Conservation (phyloP, 2,113 vertebrate genomes). For the Salvelinus fontinalis region DNA sequence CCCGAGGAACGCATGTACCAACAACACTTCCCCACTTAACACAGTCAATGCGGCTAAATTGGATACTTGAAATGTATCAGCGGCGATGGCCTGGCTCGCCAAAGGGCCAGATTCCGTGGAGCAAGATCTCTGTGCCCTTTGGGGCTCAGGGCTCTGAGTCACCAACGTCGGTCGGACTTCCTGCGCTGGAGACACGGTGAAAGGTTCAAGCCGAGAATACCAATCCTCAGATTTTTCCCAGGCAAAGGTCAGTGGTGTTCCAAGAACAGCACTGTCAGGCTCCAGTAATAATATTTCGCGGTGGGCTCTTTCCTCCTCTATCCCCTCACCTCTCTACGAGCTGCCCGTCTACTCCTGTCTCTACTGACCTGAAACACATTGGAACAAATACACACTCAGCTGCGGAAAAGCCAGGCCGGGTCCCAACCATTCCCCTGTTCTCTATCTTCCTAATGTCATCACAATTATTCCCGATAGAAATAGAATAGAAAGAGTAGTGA, state of each 20-base stretch:
- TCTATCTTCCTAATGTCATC: background rate
- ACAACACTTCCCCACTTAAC: constrained; percentile 9
- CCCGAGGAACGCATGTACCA: constrained; percentile 9
- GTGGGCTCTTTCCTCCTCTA: constrained; percentile 1
- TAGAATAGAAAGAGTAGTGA: background rate
- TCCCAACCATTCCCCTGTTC: background rate
- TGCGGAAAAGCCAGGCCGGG: background rate
- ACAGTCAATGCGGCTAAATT: constrained; percentile 29
- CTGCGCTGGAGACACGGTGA: constrained; percentile 4
- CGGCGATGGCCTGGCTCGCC: background rate
- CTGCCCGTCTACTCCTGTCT: background rate
- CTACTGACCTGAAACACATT: constrained; percentile 10
- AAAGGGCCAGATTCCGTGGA: background rate
- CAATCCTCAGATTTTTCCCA: constrained; percentile 16
- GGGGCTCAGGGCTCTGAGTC: constrained; percentile 5
- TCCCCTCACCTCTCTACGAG: background rate
- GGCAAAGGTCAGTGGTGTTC: constrained; percentile 40
- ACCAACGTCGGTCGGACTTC: background rate
- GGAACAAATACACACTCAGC: background rate
- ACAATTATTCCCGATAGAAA: background rate
- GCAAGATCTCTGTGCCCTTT: constrained; percentile 7
- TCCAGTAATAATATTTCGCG: constrained; percentile 15
- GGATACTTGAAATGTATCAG: constrained; percentile 15
- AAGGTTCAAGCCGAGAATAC: constrained; percentile 44
- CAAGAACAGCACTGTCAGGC: constrained; percentile 25